Percentiles rank a stretch among this genome's conserved stretches.
Evolutionary conservation across 2,113 vertebrate species (phyloP).

Genomic region (Pseudopodoces humilis): DNA sequence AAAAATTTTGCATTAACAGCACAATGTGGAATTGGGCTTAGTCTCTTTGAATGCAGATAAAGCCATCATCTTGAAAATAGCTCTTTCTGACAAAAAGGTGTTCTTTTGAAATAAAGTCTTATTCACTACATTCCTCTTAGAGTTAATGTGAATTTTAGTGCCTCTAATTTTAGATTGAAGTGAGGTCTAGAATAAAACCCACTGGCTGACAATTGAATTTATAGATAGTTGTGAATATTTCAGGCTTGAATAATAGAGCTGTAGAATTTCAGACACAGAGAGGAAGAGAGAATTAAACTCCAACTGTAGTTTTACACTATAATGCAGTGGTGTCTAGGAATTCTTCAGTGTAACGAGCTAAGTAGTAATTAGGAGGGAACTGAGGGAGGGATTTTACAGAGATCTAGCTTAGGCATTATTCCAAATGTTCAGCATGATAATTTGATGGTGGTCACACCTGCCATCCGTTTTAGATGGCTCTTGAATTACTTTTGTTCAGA

Average conservation of each 20-base stretch:
- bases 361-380: slow-evolving; percentile 73
- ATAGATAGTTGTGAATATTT: slow-evolving; percentile 97
- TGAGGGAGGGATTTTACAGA: slow-evolving; percentile 56
- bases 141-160: slow-evolving; percentile 96
- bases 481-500: neutral
- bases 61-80: slow-evolving; percentile 95
- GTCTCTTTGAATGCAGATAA: slow-evolving; percentile 90
- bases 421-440: slow-evolving; percentile 9
- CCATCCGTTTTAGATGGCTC: neutral
- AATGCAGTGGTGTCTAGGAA: slow-evolving; percentile 71
- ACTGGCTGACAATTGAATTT: slow-evolving; percentile 95
- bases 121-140: slow-evolving; percentile 87
- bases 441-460: slow-evolving; percentile 16
- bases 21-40: slow-evolving; percentile 86
- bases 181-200: slow-evolving; percentile 87
- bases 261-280: slow-evolving; percentile 85
- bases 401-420: slow-evolving; percentile 46
- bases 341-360: slow-evolving; percentile 71
- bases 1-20: slow-evolving; percentile 89
- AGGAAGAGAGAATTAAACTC: slow-evolving; percentile 81
- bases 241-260: slow-evolving; percentile 93
- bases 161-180: slow-evolving; percentile 94
- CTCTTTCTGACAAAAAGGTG: slow-evolving; percentile 91
- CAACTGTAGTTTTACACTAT: slow-evolving; percentile 69
- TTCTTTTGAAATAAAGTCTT: slow-evolving; percentile 92